Evolutionary conservation across 2,797 vertebrate species (phyloP).

Genomic region (Perodicticus potto): DNA sequence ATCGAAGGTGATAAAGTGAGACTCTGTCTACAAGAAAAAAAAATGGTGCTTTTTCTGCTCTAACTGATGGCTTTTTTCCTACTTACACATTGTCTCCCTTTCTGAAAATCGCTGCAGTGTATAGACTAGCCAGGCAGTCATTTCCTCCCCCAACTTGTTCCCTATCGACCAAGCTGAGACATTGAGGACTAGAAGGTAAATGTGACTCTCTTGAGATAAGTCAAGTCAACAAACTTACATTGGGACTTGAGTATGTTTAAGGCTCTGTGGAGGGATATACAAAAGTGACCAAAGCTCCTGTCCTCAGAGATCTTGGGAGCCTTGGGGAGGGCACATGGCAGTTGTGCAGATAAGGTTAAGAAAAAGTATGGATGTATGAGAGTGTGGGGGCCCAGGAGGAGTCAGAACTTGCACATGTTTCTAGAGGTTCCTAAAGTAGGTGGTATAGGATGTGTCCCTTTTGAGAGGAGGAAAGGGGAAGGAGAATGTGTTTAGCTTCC

Average conservation of each 20-base stretch:
- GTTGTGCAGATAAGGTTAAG: background rate
- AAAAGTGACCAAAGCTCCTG: background rate
- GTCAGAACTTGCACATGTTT: background rate
- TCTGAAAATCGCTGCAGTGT: background rate
- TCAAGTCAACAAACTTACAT: background rate
- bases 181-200: background rate
- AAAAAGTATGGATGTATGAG: background rate
- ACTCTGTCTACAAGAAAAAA: no score
- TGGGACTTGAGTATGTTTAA: background rate
- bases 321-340: background rate
- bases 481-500: background rate
- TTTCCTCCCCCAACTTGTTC: background rate
- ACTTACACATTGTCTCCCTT: background rate
- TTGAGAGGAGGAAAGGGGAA: background rate
- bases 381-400: background rate
- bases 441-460: background rate
- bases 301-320: background rate
- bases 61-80: background rate
- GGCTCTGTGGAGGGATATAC: background rate
- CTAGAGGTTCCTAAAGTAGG: background rate
- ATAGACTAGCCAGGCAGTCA: background rate
- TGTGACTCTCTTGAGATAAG: background rate
- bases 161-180: background rate
- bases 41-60: background rate
- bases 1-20: no score